These are phyloP conservation scores for Hydraecia micacea DNA, from an alignment of 2,888 invertebrate genomes.

Conservation along the genomic window DNA sequence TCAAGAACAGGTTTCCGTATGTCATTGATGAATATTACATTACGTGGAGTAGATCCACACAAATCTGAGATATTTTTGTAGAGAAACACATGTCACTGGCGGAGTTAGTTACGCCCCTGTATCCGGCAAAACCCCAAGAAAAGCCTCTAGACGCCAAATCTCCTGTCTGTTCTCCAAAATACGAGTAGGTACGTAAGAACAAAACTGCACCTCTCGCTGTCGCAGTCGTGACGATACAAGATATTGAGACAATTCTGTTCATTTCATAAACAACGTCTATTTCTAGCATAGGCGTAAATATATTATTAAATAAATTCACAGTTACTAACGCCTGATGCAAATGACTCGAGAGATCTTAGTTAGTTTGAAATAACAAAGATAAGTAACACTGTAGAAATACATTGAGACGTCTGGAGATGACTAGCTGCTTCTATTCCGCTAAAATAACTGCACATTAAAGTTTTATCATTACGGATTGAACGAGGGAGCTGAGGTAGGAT, in stretches of 20 bases:
- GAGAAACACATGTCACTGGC: conserved; percentile 82
- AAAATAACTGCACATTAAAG: conserved; percentile 66
- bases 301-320: conserved; percentile 4
- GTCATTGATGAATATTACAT: conserved; percentile 63
- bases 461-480: conserved; percentile 71
- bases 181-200: conserved; percentile 68
- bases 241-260: conserved; percentile 11
- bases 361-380: conserved; percentile 58
- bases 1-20: conserved; percentile 31
- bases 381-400: conserved; percentile 40
- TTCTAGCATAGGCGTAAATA: neutral
- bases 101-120: conserved; percentile 82
- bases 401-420: conserved; percentile 45
- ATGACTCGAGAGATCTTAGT: conserved; percentile 37
- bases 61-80: conserved; percentile 80
- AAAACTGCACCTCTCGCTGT: conserved; percentile 50
- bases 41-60: conserved; percentile 71
- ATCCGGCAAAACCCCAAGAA: conserved; percentile 78
- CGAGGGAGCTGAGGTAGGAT: conserved; percentile 60
- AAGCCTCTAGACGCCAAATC: conserved; percentile 79
- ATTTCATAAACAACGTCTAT: neutral
- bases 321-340: conserved; percentile 29
- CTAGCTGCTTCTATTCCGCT: conserved; percentile 46
- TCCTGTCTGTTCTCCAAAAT: conserved; percentile 78
- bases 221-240: conserved; percentile 29